phyloP scores from a whole-genome alignment of 2,888 invertebrate genomes.

The Parnassius mnemosyne region DNA sequence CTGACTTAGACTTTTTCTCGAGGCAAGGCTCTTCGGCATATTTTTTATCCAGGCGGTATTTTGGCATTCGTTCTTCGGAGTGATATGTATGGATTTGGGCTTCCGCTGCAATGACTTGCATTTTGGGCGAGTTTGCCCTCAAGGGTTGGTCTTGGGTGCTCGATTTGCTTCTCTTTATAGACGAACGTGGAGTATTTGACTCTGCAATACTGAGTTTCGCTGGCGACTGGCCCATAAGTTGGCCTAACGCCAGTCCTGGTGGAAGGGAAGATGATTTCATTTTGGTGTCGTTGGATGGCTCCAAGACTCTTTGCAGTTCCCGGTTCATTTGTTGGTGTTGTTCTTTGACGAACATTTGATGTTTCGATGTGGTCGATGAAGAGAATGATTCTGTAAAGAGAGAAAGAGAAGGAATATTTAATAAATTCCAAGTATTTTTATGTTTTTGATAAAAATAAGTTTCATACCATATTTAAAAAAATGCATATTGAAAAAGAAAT shows the following conservation, averaged over 20 bases:
- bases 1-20: conserved; percentile 74
- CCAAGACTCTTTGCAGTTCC: conserved; percentile 65
- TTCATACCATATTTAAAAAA: too few relatives aligned
- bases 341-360: conserved; percentile 64
- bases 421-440: too few relatives aligned
- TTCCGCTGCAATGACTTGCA: conserved; percentile 40
- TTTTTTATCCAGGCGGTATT: conserved; percentile 63
- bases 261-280: conserved; percentile 84
- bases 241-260: conserved; percentile 79
- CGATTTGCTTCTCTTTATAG: conserved; percentile 74
- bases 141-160: conserved; percentile 72
- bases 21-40: conserved; percentile 71
- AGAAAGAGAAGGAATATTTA: conserved; percentile 1
- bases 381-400: conserved; percentile 72
- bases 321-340: conserved; percentile 63
- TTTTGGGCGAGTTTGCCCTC: conserved; percentile 57
- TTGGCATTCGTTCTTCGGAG: conserved; percentile 60
- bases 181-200: conserved; percentile 65
- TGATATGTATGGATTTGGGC: conserved; percentile 46
- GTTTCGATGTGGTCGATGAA: conserved; percentile 76
- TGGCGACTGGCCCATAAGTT: conserved; percentile 71
- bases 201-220: conserved; percentile 77
- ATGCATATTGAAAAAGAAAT: too few relatives aligned
- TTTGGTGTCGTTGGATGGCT: conserved; percentile 75
- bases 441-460: too few relatives aligned